A percentile compares a stretch with the other conserved stretches of the same genome.
Conservation (phyloP, 2,113 vertebrate genomes). For the Serilophus lunatus region DNA sequence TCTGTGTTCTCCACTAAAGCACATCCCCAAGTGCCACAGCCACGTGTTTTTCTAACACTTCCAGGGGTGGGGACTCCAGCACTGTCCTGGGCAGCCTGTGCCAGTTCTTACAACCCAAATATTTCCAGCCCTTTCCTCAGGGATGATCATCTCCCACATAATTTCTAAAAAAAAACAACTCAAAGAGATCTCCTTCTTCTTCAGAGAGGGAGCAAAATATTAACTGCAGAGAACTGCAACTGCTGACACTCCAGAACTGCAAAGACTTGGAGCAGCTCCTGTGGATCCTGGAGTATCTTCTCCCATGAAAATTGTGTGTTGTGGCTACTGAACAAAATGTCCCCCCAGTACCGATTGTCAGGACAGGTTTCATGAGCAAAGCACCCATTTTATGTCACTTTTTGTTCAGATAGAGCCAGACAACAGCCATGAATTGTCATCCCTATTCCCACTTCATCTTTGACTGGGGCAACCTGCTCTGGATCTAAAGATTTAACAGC, state of each 20-base stretch:
- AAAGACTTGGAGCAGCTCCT: too few species aligned
- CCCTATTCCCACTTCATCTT: background rate
- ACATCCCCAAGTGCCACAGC: background rate
- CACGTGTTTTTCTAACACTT: too few species aligned
- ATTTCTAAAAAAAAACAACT: background rate
- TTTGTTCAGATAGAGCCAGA: background rate
- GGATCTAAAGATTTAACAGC: background rate
- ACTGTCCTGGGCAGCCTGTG: background rate
- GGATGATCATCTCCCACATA: background rate
- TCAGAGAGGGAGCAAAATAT: background rate
- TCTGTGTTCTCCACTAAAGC: background rate
- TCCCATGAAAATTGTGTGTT: background rate
- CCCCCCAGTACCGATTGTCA: background rate
- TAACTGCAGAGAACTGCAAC: background rate
- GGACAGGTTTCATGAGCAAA: background rate
- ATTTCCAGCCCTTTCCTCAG: background rate
- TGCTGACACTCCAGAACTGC: too few species aligned
- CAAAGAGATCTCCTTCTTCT: background rate
- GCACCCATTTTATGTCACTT: background rate
- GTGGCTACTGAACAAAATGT: background rate
- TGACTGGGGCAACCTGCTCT: background rate
- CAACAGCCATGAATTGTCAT: background rate
- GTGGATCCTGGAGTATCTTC: background rate
- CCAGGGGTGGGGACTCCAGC: background rate
- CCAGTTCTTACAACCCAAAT: background rate